phyloP scores from a whole-genome alignment of 2,888 invertebrate genomes.

The Trissoscelio sp. region DNA sequence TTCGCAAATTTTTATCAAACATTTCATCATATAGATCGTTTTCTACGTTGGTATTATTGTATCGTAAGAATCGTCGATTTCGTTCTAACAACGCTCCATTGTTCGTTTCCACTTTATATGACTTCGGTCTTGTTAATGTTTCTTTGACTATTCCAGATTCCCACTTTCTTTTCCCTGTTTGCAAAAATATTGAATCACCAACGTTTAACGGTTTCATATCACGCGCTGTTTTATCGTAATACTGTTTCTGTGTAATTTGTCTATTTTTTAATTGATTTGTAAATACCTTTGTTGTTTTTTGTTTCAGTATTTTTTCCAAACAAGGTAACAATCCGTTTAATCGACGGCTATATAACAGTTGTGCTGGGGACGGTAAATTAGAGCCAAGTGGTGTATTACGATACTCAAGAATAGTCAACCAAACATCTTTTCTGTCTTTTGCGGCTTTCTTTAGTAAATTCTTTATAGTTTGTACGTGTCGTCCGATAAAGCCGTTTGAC shows the following conservation, averaged over 20 bases:
- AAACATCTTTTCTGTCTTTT: constrained; percentile 1
- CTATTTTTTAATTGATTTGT: not conserved
- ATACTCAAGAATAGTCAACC: not conserved
- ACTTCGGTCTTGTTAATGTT: too few species aligned
- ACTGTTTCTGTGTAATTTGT: not conserved
- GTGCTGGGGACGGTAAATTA: not conserved
- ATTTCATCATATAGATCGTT: too few species aligned
- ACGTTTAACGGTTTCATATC: not conserved
- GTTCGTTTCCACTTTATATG: too few species aligned
- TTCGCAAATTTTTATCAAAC: too few species aligned
- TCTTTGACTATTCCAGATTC: too few species aligned
- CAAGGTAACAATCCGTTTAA: not conserved
- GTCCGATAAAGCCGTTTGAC: constrained; percentile 63
- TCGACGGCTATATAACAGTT: not conserved
- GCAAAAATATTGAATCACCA: not conserved
- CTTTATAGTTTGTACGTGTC: constrained; percentile 70
- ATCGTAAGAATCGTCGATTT: too few species aligned
- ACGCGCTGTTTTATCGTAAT: not conserved
- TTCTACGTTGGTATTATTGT: too few species aligned
- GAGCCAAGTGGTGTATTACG: not conserved
- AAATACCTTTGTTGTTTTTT: not conserved
- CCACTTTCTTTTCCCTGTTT: not conserved
- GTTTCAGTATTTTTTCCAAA: not conserved
- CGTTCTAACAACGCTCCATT: too few species aligned
- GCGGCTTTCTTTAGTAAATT: constrained; percentile 65